Evolutionary conservation across 2,113 vertebrate genomes (phyloP).

Genomic region (Prochilodus magdalenae): DNA sequence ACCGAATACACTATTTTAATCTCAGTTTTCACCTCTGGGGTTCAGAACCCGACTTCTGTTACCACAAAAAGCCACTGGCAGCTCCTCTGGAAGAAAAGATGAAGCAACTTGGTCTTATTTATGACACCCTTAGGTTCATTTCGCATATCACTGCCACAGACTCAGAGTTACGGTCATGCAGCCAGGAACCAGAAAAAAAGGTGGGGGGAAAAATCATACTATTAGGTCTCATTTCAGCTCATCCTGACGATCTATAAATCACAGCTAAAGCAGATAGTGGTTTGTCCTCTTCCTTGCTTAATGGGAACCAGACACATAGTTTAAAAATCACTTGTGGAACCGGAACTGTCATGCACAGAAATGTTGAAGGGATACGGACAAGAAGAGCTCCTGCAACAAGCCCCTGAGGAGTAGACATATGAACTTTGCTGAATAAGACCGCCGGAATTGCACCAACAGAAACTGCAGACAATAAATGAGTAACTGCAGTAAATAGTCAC

Average conservation of each 20-base stretch:
- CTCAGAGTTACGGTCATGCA: constrained; percentile 9
- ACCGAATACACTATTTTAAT: background rate
- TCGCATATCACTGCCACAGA: constrained; percentile 17
- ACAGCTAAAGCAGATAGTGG: constrained; percentile 44
- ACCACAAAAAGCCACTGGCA: constrained; percentile 10
- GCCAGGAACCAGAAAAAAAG: background rate
- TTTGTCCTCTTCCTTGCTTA: constrained; percentile 22
- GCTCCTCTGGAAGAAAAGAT: constrained; percentile 37
- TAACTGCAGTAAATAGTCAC: background rate
- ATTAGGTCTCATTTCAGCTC: constrained; percentile 17
- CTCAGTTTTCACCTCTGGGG: constrained; percentile 17
- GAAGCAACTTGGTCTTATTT: constrained; percentile 50
- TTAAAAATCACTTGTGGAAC: background rate
- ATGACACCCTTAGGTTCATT: constrained; percentile 37
- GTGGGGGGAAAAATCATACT: background rate
- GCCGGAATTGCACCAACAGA: background rate
- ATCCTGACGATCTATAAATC: constrained; percentile 45
- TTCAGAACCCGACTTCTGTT: constrained; percentile 2
- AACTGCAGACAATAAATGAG: background rate
- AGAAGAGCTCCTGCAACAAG: background rate
- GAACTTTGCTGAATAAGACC: background rate
- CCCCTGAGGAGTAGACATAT: background rate
- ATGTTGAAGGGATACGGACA: background rate
- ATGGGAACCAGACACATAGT: constrained; percentile 29
- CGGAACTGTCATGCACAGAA: constrained; percentile 13